A percentile compares a stretch with the other conserved stretches of the same genome.
Conservation (phyloP, 2,888 invertebrate genomes). For the Buathra laborator region DNA sequence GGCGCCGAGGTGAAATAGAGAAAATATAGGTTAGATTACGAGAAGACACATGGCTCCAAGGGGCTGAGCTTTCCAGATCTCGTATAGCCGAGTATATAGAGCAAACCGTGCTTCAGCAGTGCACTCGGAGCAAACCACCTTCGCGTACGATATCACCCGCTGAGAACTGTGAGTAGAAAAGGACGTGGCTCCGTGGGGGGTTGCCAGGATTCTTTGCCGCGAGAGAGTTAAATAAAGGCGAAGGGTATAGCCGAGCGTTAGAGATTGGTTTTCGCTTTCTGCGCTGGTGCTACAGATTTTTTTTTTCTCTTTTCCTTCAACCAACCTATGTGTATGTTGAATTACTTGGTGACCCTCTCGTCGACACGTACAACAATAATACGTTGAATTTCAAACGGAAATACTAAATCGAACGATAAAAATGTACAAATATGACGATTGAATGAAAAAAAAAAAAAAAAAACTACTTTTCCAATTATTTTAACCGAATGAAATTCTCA, state of each 20-base stretch:
- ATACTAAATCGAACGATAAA: too few relatives aligned
- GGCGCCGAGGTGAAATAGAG: constrained; percentile 72
- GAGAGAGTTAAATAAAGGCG: constrained; percentile 56
- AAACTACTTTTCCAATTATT: background rate
- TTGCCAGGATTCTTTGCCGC: constrained; percentile 24
- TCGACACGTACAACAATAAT: too few relatives aligned
- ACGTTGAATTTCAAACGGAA: too few relatives aligned
- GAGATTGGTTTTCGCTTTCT: constrained; percentile 54
- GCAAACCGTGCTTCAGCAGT: constrained; percentile 46
- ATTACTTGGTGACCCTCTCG: too few relatives aligned
- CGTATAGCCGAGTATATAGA: constrained; percentile 62
- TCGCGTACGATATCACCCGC: constrained; percentile 50
- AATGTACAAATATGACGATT: too few relatives aligned
- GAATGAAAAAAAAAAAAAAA: background rate
- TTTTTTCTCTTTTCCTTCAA: constrained; percentile 2
- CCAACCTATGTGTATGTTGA: background rate
- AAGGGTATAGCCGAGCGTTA: constrained; percentile 49
- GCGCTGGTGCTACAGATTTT: constrained; percentile 14
- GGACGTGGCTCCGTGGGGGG: constrained; percentile 23
- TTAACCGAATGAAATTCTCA: background rate
- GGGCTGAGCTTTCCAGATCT: constrained; percentile 66
- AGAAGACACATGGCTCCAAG: constrained; percentile 75
- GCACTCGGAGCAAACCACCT: constrained; percentile 53
- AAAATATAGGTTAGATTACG: constrained; percentile 80
- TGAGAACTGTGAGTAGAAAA: constrained; percentile 52